A percentile compares a stretch with the other conserved stretches of the same genome.
These are phyloP conservation scores for Phanerotoma sp. DNA, from an alignment of 2,888 invertebrate genomes.

Conservation along the genomic window DNA sequence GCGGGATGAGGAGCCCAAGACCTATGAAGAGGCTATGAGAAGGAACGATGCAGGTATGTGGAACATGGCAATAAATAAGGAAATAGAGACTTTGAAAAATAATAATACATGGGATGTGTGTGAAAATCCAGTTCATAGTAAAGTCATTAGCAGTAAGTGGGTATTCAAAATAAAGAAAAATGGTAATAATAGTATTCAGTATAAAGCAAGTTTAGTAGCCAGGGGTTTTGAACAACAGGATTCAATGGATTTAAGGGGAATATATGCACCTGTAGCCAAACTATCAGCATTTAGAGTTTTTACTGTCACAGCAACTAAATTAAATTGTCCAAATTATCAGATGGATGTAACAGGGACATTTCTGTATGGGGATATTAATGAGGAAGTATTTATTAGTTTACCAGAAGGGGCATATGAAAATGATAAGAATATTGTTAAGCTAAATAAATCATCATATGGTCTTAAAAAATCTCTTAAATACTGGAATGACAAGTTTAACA, in stretches of 20 bases:
- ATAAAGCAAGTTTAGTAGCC: conserved; percentile 10
- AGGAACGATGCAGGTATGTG: too few species aligned
- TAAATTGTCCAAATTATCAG: conserved; percentile 26
- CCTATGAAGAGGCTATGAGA: too few species aligned
- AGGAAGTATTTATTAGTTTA: conserved; percentile 27
- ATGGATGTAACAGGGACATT: conserved; percentile 32
- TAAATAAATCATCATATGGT: neutral
- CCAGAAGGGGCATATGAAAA: conserved; percentile 7
- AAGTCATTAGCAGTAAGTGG: conserved; percentile 13
- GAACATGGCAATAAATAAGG: too few species aligned
- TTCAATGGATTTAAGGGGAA: conserved; percentile 16
- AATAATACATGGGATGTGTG: neutral
- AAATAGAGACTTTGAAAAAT: too few species aligned
- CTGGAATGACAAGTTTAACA: neutral
- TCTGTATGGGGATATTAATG: conserved; percentile 28
- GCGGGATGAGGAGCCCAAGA: too few species aligned
- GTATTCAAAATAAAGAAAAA: conserved; percentile 26
- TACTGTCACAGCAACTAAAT: conserved; percentile 22
- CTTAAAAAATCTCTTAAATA: neutral
- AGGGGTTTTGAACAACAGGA: conserved; percentile 7
- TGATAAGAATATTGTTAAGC: neutral
- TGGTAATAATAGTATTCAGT: conserved; percentile 25
- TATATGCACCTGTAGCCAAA: conserved; percentile 26
- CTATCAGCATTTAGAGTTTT: conserved; percentile 20
- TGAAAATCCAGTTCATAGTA: neutral